Base-by-base conservation (phyloP, 2,797 vertebrate species). In the Parauchenoglanis ngamensis region DNA sequence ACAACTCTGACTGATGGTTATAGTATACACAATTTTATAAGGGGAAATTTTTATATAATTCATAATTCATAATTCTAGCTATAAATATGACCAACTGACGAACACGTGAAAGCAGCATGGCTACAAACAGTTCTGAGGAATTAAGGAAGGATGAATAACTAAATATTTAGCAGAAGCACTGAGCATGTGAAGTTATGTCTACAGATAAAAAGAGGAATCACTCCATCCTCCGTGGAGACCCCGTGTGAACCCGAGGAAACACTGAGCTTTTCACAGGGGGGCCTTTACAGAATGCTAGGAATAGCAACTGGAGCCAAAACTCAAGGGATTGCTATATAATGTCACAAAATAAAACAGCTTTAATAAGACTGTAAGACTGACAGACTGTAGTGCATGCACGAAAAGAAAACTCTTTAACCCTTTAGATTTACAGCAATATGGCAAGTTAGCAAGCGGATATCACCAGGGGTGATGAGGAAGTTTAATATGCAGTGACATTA, bases 221-320 rank as follows among this genome's bases (percentile, higher is more conserved):
- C 75, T 56, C 49, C 28, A 0, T 56, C 49, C 1, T 67, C n/a
- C 40, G 13, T 17, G 0, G 12, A 77, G 67, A 44, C 57, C 23
- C 28, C 10, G 40, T 88, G 76, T 80, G 63, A 88, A 88, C 75
- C 67, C 0, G 25, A 88, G 44, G 7, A 65, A 81, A 44, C 82
- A 31, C 4, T 67, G 52, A 49, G 8, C 49, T 85, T 83, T 78
- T 84, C 68, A 82, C 49, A 86, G 23, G 46, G 57, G 57, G 65
- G 49, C 5, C 19, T 86, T 23, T 72, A 72, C 76, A 25, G 31
- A 67, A n/a, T 8, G 25, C 83, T 44, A 81, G 35, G n/a, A 85
- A 80, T 88, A 85, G 87, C 13, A 49, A 21, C 67, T 40, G 11
- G 25, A 61, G 21, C 31, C 23, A 13, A 31, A 73, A 44, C 76